These are phyloP conservation scores for Caenorhabditis angaria DNA, from an alignment of 2,888 invertebrate species.

Conservation along the genomic window DNA sequence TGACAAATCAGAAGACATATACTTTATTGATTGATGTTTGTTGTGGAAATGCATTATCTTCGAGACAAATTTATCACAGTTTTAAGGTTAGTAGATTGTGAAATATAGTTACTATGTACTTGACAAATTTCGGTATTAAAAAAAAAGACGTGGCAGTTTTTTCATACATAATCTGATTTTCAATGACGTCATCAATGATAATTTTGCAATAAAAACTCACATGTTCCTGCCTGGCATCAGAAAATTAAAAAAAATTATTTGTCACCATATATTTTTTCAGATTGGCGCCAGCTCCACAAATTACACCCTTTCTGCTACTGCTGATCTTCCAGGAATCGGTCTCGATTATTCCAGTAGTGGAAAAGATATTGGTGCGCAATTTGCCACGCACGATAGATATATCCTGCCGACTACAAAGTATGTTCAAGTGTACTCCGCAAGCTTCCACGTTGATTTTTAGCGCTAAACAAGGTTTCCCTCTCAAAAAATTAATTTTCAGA, in stretches of 20 bases:
- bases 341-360: slow-evolving; percentile 21
- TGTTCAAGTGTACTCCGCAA: not conserved
- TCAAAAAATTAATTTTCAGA: not conserved
- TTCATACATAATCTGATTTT: not conserved
- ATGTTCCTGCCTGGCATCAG: not conserved
- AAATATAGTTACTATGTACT: too few species aligned
- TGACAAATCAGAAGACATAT: slow-evolving; percentile 16
- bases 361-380: not conserved
- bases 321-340: slow-evolving; percentile 34
- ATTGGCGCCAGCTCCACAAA: slow-evolving; percentile 17
- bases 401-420: not conserved
- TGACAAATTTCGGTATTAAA: too few species aligned
- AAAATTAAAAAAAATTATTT: not conserved
- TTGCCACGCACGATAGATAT: not conserved
- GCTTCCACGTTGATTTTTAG: not conserved
- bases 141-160: too few species aligned
- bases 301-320: slow-evolving; percentile 30
- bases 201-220: too few species aligned
- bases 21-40: slow-evolving; percentile 40
- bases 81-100: too few species aligned
- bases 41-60: slow-evolving; percentile 17
- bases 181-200: not conserved
- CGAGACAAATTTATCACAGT: slow-evolving; percentile 39
- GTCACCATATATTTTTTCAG: slow-evolving; percentile 10
- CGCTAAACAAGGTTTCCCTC: too few species aligned